phyloP scores from a whole-genome alignment of 2,113 vertebrate genomes.

The Polyodon spathula region DNA sequence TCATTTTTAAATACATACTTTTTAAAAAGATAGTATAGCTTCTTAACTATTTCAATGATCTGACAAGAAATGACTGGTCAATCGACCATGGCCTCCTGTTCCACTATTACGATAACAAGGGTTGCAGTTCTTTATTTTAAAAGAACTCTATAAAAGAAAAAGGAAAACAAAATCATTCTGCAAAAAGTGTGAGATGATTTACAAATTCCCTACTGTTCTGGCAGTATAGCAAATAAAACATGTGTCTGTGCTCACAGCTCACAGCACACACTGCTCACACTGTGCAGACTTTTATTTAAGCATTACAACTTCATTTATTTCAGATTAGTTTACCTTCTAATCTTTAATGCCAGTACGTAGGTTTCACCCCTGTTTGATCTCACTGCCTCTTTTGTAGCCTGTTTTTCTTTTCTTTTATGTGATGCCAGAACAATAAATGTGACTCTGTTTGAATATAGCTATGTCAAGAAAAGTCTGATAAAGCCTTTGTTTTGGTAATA shows the following conservation, averaged over 20 bases:
- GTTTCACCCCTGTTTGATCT: slow-evolving; percentile 30
- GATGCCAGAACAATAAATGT: slow-evolving; percentile 19
- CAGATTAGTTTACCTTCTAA: slow-evolving; percentile 37
- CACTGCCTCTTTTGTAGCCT: slow-evolving; percentile 21
- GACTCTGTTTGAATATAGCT: slow-evolving; percentile 14
- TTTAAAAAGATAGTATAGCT: too few species aligned
- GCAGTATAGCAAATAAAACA: slow-evolving; percentile 34
- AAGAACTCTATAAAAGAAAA: too few species aligned
- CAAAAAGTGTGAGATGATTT: not conserved
- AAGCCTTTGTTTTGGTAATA: too few species aligned
- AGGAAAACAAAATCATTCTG: not conserved
- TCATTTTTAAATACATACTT: too few species aligned
- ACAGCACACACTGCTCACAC: too few species aligned
- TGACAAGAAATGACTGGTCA: too few species aligned
- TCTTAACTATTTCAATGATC: too few species aligned
- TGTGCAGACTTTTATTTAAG: slow-evolving; percentile 19
- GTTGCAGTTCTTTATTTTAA: too few species aligned
- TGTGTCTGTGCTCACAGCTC: too few species aligned
- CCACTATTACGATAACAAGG: too few species aligned
- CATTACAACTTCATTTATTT: slow-evolving; percentile 45
- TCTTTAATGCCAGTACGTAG: slow-evolving; percentile 28
- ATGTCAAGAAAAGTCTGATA: slow-evolving; percentile 5
- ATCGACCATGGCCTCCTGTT: too few species aligned
- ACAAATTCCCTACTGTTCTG: slow-evolving; percentile 26
- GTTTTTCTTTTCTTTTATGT: slow-evolving; percentile 34